Conservation (phyloP, 2,113 vertebrate species). For the Columba janthina region DNA sequence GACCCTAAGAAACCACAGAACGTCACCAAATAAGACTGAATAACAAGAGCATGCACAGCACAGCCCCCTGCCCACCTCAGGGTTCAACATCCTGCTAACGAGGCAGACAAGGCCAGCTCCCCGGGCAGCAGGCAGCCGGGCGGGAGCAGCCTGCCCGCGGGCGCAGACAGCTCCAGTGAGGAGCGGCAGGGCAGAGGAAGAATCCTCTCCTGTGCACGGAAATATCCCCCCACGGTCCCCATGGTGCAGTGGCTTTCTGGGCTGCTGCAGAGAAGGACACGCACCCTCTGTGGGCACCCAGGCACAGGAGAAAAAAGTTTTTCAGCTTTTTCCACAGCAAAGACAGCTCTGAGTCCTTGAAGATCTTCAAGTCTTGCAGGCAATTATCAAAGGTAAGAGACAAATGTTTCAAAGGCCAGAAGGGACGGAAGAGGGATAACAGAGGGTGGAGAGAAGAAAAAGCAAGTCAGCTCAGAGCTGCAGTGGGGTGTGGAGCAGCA, state of each 20-base stretch:
- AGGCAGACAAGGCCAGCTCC: no score
- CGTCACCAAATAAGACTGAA: not conserved
- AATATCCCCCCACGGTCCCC: not conserved
- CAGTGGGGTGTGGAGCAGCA: not conserved
- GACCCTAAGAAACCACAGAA: not conserved
- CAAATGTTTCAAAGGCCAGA: not conserved
- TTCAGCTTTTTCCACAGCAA: not conserved
- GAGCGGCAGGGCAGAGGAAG: not conserved
- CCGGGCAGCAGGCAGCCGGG: not conserved
- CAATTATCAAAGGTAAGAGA: not conserved
- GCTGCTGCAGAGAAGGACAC: not conserved
- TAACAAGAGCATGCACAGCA: not conserved
- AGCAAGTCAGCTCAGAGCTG: accelerated
- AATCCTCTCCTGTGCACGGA: not conserved
- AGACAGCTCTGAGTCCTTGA: not conserved
- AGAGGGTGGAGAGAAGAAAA: not conserved
- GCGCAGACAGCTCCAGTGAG: not conserved
- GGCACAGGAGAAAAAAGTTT: not conserved
- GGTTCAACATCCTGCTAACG: not conserved
- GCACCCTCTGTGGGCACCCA: not conserved
- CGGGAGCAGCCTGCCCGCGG: not conserved
- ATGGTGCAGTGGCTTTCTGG: accelerated
- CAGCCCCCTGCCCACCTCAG: not conserved
- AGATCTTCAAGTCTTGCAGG: not conserved
- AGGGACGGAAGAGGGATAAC: not conserved